Base-by-base conservation (phyloP, 2,888 invertebrate genomes). In the Drosophila imparisetae region DNA sequence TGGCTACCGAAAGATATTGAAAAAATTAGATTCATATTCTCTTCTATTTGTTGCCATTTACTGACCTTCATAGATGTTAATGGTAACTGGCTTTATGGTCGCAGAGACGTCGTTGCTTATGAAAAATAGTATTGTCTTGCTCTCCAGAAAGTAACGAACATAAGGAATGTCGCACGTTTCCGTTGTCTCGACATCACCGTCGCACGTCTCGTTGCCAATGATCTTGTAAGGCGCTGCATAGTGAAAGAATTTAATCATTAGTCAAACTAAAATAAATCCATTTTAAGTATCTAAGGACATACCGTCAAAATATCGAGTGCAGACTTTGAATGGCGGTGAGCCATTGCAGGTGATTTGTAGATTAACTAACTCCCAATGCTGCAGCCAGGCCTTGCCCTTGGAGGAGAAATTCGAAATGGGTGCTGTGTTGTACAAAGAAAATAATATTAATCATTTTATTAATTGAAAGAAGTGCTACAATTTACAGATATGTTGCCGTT, bases 51-150 rank as follows among this genome's bases (percentile, higher is more conserved):
- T n/a, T 11, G 6, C 18, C 27, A 11, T 15, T 24, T n/a, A 83
- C 81, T 92, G 93, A 97, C 97, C 96, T 95, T 97, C 95, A 92
- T 97, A 98, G 90, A 97, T 95, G 91, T 96, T 97, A 50, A 98
- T 95, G 15, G 95, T 95, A 18, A 96, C 94, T 64, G 96, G 95
- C 68, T 95, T 95, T 7, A 96, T 94, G 50, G 94, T 94, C 83
- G 94, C 95, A 5, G 95, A 95, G 13, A 98, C 94, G 73, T 96
- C 96, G 93, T 98, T 98, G 68, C 95, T 94, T 30, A 98, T 94
- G 45, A 97, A 95, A 53, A 97, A 95, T 18, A 97, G 93, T n/a
- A 97, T 94, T 0, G 97, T 96, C 89, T 96, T 96, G 68, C 95
- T 95, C 40, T 95, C 95, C 3, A 94, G 93, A 86, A 97, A 96